These are phyloP conservation scores for Myiagra hebetior DNA, from an alignment of 2,113 vertebrate species.

Conservation along the genomic window DNA sequence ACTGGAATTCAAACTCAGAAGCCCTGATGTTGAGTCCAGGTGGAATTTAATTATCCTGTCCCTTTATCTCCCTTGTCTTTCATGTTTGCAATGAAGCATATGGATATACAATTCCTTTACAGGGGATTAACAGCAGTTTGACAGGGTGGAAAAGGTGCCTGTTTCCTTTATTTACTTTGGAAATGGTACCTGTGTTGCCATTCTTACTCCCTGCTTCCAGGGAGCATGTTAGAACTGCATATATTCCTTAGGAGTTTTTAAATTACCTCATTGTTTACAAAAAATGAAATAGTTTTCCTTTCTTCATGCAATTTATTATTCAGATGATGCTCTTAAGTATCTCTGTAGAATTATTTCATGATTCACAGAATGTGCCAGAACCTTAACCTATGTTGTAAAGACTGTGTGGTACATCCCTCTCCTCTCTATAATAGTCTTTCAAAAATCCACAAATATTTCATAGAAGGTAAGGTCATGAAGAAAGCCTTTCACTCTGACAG, in stretches of 20 bases:
- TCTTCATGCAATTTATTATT: background rate
- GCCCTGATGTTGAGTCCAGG: background rate
- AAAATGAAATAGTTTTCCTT: background rate
- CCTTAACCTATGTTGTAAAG: background rate
- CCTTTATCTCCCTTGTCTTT: background rate
- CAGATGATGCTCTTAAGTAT: background rate
- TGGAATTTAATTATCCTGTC: background rate
- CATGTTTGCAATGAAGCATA: background rate
- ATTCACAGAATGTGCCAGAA: background rate
- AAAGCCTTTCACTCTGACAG: background rate
- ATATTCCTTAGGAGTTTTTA: background rate
- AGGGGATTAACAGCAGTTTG: background rate
- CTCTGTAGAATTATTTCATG: background rate
- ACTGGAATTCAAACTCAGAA: background rate
- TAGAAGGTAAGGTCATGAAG: background rate
- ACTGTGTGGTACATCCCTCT: background rate
- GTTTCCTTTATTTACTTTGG: background rate
- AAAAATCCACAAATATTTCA: background rate
- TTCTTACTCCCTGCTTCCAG: background rate
- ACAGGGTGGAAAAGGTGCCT: background rate
- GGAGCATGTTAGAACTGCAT: background rate
- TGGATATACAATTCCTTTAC: background rate
- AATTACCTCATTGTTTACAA: background rate
- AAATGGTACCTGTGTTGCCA: background rate
- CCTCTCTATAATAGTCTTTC: background rate